Conservation (phyloP, 2,113 vertebrate genomes). For the Marmota flaviventris region DNA sequence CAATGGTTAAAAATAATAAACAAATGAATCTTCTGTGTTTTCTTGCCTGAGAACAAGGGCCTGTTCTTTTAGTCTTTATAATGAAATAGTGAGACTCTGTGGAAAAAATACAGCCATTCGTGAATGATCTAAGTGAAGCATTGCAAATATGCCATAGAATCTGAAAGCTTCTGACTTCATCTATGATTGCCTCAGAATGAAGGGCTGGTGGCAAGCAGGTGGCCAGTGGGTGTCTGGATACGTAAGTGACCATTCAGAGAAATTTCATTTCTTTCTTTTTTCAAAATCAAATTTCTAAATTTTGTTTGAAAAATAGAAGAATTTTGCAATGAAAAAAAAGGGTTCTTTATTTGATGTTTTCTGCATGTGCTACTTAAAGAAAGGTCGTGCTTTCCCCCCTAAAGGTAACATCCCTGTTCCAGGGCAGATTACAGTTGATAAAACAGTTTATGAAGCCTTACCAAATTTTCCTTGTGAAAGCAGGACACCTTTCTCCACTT, state of each 20-base stretch:
- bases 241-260: neutral
- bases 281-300: neutral
- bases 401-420: neutral
- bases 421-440: neutral
- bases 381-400: neutral
- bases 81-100: conserved; percentile 75
- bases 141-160: neutral
- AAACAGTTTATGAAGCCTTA: neutral
- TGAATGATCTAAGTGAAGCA: conserved; percentile 32
- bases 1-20: conserved; percentile 70
- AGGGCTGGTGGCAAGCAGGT: neutral
- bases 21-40: conserved; percentile 62
- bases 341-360: conserved; percentile 38
- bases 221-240: neutral
- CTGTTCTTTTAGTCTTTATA: conserved; percentile 65
- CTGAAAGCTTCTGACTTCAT: conserved; percentile 32
- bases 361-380: neutral
- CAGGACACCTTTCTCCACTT: neutral
- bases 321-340: conserved; percentile 46
- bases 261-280: neutral
- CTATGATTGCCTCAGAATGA: neutral
- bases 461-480: conserved; percentile 49
- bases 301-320: conserved; percentile 51
- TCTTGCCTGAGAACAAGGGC: conserved; percentile 75
- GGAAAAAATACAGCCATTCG: conserved; percentile 10